phyloP scores from a whole-genome alignment of 1,140 invertebrate species.

The Drosophila simulans region DNA sequence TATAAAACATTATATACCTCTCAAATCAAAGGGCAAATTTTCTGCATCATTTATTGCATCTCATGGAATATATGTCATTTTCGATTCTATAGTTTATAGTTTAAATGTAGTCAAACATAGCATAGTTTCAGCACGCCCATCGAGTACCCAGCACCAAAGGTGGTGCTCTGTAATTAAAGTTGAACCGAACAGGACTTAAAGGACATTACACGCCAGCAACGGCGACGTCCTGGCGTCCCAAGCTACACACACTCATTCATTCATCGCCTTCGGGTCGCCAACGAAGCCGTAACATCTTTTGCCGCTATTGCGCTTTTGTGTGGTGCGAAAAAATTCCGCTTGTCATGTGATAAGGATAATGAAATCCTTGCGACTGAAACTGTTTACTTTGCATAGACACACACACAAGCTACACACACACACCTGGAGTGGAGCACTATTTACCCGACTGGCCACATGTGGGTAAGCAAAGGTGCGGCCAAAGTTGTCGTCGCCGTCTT shows the following conservation, averaged over 20 bases:
- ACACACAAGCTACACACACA: constrained; percentile 1
- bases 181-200: constrained; percentile 72
- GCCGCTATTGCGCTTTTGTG: constrained; percentile 61
- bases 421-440: constrained; percentile 33
- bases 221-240: constrained; percentile 51
- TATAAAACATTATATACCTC: no score
- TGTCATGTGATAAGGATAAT: constrained; percentile 83
- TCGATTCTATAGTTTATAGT: no score
- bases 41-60: no score
- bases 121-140: neutral
- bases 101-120: no score
- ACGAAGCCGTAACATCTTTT: constrained; percentile 45
- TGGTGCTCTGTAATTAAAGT: constrained; percentile 72
- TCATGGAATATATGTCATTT: no score
- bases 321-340: constrained; percentile 65
- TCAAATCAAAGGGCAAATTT: no score
- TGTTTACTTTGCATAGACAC: constrained; percentile 68
- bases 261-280: constrained; percentile 22
- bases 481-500: constrained; percentile 70
- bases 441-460: constrained; percentile 57
- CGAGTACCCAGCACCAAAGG: constrained; percentile 3
- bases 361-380: constrained; percentile 81
- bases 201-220: constrained; percentile 54
- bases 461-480: constrained; percentile 74
- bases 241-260: constrained; percentile 16